Evolutionary conservation across 2,113 vertebrate species (phyloP).

Genomic region (Thamnophis sirtalis): DNA sequence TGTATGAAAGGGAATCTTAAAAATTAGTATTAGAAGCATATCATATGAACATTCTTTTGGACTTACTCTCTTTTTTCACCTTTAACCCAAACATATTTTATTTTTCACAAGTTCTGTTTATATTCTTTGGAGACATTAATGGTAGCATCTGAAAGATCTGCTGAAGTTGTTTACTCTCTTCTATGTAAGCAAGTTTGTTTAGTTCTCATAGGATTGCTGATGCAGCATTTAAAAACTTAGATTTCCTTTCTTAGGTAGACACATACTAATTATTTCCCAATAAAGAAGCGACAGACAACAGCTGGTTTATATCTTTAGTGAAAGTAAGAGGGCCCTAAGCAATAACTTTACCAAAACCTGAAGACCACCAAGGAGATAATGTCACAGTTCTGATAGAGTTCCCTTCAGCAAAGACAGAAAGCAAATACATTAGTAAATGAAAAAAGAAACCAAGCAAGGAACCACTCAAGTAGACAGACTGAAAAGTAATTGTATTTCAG

Average conservation of each 20-base stretch:
- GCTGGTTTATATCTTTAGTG: constrained; percentile 51
- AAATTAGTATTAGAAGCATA: constrained; percentile 55
- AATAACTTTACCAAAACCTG: constrained; percentile 52
- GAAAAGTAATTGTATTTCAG: not conserved
- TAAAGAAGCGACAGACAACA: constrained; percentile 48
- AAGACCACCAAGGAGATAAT: constrained; percentile 46
- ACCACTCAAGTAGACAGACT: not conserved
- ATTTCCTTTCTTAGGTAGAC: constrained; percentile 36
- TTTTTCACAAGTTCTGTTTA: constrained; percentile 61
- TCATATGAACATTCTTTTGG: constrained; percentile 41
- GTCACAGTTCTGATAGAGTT: not conserved
- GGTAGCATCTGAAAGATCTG: constrained; percentile 62
- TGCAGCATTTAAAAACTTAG: constrained; percentile 40
- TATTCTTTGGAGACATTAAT: constrained; percentile 66
- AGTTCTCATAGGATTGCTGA: constrained; percentile 51
- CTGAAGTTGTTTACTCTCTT: constrained; percentile 41
- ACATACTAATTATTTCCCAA: constrained; percentile 27
- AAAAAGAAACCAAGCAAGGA: not conserved
- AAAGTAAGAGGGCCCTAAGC: constrained; percentile 44
- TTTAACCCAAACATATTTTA: constrained; percentile 64
- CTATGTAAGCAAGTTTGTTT: constrained; percentile 65
- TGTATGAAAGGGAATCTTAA: constrained; percentile 50
- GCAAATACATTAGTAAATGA: not conserved
- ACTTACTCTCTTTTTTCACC: constrained; percentile 25
- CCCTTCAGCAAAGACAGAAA: constrained; percentile 2